phyloP scores from a whole-genome alignment of 2,797 vertebrate genomes.

The Alauda arvensis region DNA sequence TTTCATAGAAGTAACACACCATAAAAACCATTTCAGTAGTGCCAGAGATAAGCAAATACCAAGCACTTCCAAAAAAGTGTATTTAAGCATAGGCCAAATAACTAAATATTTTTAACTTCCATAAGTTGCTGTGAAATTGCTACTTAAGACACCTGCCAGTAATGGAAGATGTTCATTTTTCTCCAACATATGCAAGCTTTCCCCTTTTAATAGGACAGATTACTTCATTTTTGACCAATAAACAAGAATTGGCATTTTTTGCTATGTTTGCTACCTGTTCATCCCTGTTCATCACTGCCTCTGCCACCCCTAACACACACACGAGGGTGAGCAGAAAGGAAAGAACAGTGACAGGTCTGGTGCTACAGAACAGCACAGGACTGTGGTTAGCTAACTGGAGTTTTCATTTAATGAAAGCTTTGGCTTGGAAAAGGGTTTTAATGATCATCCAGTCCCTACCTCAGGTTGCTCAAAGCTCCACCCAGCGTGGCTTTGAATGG shows the following conservation, averaged over 20 bases:
- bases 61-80: neutral
- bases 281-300: neutral
- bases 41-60: neutral
- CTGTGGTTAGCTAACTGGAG: neutral
- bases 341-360: neutral
- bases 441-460: neutral
- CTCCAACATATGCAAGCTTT: neutral
- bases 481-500: no score
- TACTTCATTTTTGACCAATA: neutral
- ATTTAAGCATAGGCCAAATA: neutral
- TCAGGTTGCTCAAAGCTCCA: neutral
- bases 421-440: neutral
- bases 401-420: neutral
- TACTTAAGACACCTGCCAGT: neutral
- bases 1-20: neutral
- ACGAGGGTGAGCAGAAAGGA: neutral
- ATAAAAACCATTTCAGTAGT: neutral
- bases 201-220: neutral
- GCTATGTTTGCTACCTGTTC: neutral
- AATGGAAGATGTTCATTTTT: neutral
- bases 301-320: neutral
- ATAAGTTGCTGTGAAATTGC: neutral
- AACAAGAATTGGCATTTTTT: neutral
- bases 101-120: neutral
- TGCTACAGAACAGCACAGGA: neutral